Percentiles rank a stretch among this genome's conserved stretches.
Conservation (phyloP, 2,113 vertebrate genomes). For the Motacilla tschutschensis region DNA sequence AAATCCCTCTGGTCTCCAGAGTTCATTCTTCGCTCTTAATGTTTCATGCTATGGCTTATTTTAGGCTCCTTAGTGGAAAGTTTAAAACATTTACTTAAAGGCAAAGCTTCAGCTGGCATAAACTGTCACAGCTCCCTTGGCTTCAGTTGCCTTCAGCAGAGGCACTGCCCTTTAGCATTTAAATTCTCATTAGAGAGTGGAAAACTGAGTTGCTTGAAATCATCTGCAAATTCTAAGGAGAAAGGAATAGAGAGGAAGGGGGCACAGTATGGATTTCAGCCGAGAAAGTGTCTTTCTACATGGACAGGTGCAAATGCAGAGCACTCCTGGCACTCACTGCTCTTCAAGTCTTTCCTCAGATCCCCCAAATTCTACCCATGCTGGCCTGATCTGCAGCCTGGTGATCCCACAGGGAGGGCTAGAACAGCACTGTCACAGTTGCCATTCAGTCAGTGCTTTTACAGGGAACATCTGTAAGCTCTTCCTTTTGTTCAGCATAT, state of each 20-base stretch:
- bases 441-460: background rate
- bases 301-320: background rate
- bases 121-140: slow-evolving; percentile 45
- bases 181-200: slow-evolving; percentile 40
- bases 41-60: slow-evolving; percentile 65
- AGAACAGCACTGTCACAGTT: background rate
- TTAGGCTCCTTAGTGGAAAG: slow-evolving; percentile 62
- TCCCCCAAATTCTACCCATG: background rate
- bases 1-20: slow-evolving; percentile 58
- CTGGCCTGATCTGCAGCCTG: background rate
- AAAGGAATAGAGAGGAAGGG: background rate
- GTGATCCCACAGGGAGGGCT: background rate
- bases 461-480: background rate
- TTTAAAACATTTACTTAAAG: slow-evolving; percentile 60
- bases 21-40: slow-evolving; percentile 62
- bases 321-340: background rate
- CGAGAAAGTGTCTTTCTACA: background rate
- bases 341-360: background rate
- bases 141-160: slow-evolving; percentile 8
- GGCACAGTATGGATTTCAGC: background rate
- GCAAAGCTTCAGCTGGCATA: slow-evolving; percentile 54
- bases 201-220: slow-evolving; percentile 31
- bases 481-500: background rate
- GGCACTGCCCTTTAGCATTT: slow-evolving; percentile 34
- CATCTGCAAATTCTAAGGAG: background rate